Percentiles rank a stretch among this genome's conserved stretches.
phyloP scores from a whole-genome alignment of 2,797 vertebrate genomes.

The Prunella strophiata region DNA sequence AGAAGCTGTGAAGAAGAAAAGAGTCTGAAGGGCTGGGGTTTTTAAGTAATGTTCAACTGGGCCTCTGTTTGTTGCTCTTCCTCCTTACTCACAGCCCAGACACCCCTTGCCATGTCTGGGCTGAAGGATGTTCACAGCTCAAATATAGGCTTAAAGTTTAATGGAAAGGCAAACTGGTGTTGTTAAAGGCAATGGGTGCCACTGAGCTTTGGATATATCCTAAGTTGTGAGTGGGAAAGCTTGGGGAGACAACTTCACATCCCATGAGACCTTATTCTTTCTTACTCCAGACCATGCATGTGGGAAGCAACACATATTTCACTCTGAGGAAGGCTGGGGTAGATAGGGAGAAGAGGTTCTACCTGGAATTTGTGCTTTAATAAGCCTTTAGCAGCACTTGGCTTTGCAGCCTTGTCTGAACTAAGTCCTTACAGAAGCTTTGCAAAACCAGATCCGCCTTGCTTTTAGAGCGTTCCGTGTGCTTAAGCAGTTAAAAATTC shows the following conservation, averaged over 20 bases:
- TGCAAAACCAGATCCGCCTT: not conserved
- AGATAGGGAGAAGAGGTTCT: not conserved
- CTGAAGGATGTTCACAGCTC: not conserved
- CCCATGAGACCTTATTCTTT: not conserved
- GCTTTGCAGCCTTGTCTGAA: not conserved
- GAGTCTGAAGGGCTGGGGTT: not conserved
- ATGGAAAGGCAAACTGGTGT: not conserved
- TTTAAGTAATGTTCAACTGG: not conserved
- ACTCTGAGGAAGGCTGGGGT: not conserved
- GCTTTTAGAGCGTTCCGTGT: not conserved
- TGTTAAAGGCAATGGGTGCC: not conserved
- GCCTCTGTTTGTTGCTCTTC: not conserved
- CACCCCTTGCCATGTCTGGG: not conserved
- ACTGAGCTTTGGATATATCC: not conserved
- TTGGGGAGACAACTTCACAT: not conserved
- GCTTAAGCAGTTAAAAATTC: not conserved
- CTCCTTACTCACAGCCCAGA: not conserved
- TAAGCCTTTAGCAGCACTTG: not conserved
- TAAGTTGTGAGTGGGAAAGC: not conserved
- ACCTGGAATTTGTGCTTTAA: not conserved
- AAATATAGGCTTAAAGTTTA: not conserved
- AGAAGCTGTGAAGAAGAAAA: not conserved
- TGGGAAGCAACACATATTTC: not conserved
- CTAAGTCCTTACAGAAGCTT: not conserved
- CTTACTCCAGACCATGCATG: not conserved